Conservation (phyloP, 2,113 vertebrate species). For the Leucoraja erinaceus region DNA sequence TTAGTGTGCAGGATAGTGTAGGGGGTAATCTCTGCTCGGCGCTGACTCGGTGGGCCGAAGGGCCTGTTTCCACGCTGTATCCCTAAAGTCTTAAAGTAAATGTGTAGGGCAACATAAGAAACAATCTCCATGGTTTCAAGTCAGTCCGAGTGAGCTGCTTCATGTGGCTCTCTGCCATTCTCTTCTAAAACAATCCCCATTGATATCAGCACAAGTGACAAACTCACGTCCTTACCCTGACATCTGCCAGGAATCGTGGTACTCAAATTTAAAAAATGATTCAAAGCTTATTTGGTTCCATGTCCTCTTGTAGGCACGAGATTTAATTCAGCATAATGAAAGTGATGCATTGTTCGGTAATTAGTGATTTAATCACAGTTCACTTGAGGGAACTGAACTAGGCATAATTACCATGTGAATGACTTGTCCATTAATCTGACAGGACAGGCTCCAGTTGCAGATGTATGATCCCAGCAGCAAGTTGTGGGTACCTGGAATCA, state of each 20-base stretch:
- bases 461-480: background rate
- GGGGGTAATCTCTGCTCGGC: no score
- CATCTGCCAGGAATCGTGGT: background rate
- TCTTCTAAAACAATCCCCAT: slow-evolving; percentile 63
- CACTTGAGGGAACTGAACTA: background rate
- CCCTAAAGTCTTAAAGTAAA: slow-evolving; percentile 56
- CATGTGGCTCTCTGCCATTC: slow-evolving; percentile 91
- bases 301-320: background rate
- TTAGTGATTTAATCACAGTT: slow-evolving; percentile 2
- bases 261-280: slow-evolving; percentile 2
- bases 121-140: slow-evolving; percentile 95
- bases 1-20: no score
- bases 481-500: background rate
- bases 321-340: slow-evolving; percentile 24
- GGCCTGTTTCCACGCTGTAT: no score
- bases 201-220: background rate
- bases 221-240: background rate
- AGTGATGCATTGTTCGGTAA: background rate
- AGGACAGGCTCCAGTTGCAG: background rate
- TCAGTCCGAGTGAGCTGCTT: slow-evolving; percentile 95
- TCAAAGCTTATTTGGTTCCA: background rate
- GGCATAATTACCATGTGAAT: background rate
- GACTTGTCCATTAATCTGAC: background rate
- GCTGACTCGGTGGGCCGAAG: no score
- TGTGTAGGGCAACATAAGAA: slow-evolving; percentile 95